Evolutionary conservation across 1,140 invertebrate genomes (phyloP), one percentile per base, ranked within the genome.

Genomic region (Neotoxoptera formosana): DNA sequence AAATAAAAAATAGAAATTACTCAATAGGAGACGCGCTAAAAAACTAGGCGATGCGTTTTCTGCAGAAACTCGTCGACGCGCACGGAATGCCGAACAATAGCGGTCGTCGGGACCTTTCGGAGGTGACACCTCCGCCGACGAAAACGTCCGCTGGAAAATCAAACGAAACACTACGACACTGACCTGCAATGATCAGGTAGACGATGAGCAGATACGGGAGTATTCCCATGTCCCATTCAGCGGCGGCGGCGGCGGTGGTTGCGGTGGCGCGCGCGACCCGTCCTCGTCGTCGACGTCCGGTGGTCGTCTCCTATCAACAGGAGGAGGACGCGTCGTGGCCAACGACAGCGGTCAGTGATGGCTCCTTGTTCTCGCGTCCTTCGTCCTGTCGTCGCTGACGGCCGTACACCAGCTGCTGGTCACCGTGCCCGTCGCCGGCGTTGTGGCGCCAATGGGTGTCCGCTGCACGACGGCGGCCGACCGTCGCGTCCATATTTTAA

Each of bases 141-240:
- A 14, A 76, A n/a, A n/a, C 14, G 3, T 34, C n/a, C 4, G n/a
- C 60, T 17, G 30, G 0, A n/a, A 76, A 76, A 76, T 41, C 7
- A 45, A 41, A 84, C 9, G 14, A 25, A 87, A 88, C 4, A 76
- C 11, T 14, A 17, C 7, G 7, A 6, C 9, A 86, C 88, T 36
- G 88, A 93, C 91, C 91, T 93, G 91, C 34, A 93, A 93, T 84
- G 48, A 86, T 53, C 48, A 93, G 91, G 91, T 84, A 93, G 34
- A 84, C 91, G 91, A 83, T 93, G 81, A 93, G 48, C 81, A 93
- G 91, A 53, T 51, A 21, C 91, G 48, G 91, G 91, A 93, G 91
- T 93, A 93, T 93, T 93, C 91, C 91, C 91, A 93, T 93, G 91
- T 93, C 91, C 91, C 91, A 93, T 93, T 93, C 91, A 93, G 91